Conservation (phyloP, 2,888 invertebrate species). For the Torymus texanus region DNA sequence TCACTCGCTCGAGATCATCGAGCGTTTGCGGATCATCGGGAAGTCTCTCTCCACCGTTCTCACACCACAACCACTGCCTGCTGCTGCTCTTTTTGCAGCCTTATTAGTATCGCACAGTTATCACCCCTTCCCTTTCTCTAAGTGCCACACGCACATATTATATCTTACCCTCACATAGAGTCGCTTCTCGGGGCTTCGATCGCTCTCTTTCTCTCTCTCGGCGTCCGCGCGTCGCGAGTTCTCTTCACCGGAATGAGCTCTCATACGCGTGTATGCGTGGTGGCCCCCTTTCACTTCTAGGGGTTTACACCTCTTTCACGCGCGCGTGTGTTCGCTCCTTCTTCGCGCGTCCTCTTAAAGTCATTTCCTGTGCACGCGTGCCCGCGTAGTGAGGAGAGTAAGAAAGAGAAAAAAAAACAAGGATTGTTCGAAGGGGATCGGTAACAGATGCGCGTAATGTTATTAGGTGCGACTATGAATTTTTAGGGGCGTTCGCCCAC, state of each 20-base stretch:
- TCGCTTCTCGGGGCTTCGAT: constrained; percentile 34
- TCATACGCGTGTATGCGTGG: no score
- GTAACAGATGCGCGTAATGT: constrained; percentile 21
- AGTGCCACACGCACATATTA: background rate
- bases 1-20: background rate
- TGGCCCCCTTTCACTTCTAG: constrained; percentile 24
- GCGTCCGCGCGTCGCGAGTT: background rate
- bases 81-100: constrained; percentile 8
- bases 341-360: no score
- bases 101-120: constrained; percentile 16
- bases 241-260: background rate
- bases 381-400: no score
- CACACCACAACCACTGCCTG: background rate
- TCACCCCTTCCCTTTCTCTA: background rate
- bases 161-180: background rate
- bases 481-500: background rate
- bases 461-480: background rate
- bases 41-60: background rate
- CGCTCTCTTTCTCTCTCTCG: background rate
- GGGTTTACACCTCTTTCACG: constrained; percentile 23
- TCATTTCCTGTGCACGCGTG: no score
- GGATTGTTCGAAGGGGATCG: background rate
- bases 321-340: background rate
- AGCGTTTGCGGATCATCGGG: constrained; percentile 11
- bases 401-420: background rate